Conservation (phyloP, 2,113 vertebrate species). For the Ondatra zibethicus region DNA sequence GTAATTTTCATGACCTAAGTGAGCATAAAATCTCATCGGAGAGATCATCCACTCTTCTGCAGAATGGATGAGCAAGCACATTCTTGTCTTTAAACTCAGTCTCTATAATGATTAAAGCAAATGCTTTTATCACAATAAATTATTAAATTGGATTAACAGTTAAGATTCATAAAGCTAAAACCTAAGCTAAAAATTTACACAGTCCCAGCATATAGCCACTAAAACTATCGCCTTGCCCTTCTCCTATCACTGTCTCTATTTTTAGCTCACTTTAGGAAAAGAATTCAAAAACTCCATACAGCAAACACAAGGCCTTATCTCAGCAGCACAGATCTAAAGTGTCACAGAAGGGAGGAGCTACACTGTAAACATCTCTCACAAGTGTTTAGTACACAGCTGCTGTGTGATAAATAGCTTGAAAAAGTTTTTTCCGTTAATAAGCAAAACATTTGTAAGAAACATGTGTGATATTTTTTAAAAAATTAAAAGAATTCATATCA, state of each 20-base stretch:
- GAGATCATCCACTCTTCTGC: background rate
- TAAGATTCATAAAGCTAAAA: background rate
- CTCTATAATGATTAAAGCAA: constrained; percentile 30
- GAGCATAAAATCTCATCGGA: background rate
- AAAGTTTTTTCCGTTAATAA: background rate
- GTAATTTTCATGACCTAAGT: background rate
- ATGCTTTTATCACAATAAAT: background rate
- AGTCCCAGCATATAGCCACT: background rate
- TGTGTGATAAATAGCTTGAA: background rate
- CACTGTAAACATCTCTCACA: background rate
- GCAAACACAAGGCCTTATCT: background rate
- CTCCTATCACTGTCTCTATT: background rate
- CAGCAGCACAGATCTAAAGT: background rate
- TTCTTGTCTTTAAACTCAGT: background rate
- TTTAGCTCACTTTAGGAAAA: constrained; percentile 7
- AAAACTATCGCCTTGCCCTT: background rate
- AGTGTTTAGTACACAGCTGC: background rate
- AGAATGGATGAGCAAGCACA: background rate
- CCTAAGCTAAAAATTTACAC: background rate
- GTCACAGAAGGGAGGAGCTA: background rate
- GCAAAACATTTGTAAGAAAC: constrained; percentile 23
- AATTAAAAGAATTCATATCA: background rate
- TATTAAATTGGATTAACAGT: constrained; percentile 21
- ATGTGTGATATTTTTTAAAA: background rate
- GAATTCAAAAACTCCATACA: background rate